Conservation (phyloP, 2,797 vertebrate species). For the Limosa lapponica region DNA sequence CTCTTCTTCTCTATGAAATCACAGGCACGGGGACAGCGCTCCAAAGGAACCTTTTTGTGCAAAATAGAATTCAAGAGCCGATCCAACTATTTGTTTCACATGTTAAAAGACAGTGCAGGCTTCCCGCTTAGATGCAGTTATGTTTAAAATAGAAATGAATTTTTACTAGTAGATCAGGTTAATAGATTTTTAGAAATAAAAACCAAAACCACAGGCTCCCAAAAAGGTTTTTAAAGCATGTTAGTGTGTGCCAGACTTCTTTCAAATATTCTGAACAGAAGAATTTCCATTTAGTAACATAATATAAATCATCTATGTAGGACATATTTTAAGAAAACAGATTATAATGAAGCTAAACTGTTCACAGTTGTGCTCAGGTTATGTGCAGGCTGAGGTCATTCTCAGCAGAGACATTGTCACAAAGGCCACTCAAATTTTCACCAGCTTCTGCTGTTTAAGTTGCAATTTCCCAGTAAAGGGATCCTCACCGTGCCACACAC, state of each 20-base stretch:
- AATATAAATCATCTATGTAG: not conserved
- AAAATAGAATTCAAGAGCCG: not conserved
- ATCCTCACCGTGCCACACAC: not conserved
- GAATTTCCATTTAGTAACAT: not conserved
- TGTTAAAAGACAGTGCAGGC: not conserved
- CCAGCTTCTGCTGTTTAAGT: not conserved
- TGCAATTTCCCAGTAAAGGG: not conserved
- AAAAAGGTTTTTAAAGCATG: not conserved
- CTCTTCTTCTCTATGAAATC: fast-evolving
- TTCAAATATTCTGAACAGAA: not conserved
- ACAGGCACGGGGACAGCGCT: not conserved
- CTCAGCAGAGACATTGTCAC: not conserved
- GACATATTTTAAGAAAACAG: not conserved
- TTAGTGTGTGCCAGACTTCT: not conserved
- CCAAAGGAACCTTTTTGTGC: not conserved
- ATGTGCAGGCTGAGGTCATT: not conserved
- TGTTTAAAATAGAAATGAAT: not conserved
- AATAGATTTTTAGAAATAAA: not conserved
- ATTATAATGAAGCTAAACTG: not conserved
- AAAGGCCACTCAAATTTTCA: not conserved
- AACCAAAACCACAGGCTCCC: not conserved
- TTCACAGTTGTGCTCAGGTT: fast-evolving
- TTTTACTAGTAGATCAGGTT: not conserved
- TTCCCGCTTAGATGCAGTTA: not conserved
- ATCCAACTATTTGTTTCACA: not conserved